Evolutionary conservation across 1,140 invertebrate genomes (phyloP), one percentile per base, ranked within the genome.

Genomic region (Drosophila repleta): DNA sequence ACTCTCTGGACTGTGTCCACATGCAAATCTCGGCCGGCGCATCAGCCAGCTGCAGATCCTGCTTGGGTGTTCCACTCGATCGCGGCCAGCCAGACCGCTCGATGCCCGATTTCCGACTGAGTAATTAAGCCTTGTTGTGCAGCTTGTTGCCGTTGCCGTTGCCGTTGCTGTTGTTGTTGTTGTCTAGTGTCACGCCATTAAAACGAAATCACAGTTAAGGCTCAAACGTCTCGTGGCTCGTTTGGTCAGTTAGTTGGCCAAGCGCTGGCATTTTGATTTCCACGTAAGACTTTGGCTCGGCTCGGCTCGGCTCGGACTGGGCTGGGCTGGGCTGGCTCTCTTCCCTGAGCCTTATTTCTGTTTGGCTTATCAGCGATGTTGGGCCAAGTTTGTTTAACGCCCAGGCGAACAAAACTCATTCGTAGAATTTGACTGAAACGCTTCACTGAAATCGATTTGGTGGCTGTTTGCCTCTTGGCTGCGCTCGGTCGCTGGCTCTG

Each of bases 141-240:
- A 65, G 43, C 24, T 52, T 67, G 76, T 74, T 79, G n/a, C n/a
- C n/a, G 68, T 76, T 78, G 71, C 21, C 53, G 15, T 17, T 15
- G 39, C 39, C 2, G 20, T 24, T 80, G 51, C 20, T 65, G 43
- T 26, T 41, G 73, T 81, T 66, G 43, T 32, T 46, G 73, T 81
- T 82, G 82, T 85, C 83, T 87, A 87, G 83, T 87, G 83, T 87
- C 83, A 87, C 83, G 83, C 83, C 83, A 87, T 87, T 88, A 88
- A 88, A 83, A 87, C 62, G 82, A 87, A 87, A 87, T 82, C 83
- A 87, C 78, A 88, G 82, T 78, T 82, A 85, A 85, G 82, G 74
- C 69, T 68, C 35, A 29, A 57, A 57, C 60, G 62, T 75, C 73
- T 62, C 39, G 49, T 60, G 41, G 65, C 53, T 71, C 62, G 76